Base-by-base conservation (phyloP, 2,797 vertebrate species). In the Balearica regulorum region DNA sequence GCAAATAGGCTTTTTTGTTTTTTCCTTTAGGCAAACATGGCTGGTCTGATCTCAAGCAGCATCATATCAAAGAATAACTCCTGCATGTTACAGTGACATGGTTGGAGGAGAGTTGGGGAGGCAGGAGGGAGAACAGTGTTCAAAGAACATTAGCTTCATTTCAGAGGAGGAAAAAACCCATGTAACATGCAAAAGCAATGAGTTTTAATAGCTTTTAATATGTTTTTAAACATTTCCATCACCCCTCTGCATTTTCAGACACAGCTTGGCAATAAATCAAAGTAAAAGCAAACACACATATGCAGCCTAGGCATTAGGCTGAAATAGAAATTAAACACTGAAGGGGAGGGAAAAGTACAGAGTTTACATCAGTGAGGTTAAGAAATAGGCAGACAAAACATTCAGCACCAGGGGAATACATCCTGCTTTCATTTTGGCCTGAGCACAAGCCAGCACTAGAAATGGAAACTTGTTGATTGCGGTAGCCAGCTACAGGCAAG, bases 311-410 rank as follows among this genome's bases (percentile, higher is more conserved):
- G 49, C 65, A 81, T 96, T 93, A 96, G 66, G 37, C 84, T 96
- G 87, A 58, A 73, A 82, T 18, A 95, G 87, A 95, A 97, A 96
- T 95, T 94, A 96, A 97, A 84, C 57, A 71, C 24, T 79, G 81
- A 53, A 77, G 26, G 8, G 5, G 5, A 29, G 64, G 5, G 10
- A 16, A 2, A 11, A 41, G 57, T 7, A 21, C 17, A 83, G 65
- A 87, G 61, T 82, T 97, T 92, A 94, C 75, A 95, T 92, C 72
- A 91, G 86, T 61, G 83, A 87, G 79, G 86, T 94, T 95, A 94
- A 87, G 91, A 91, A 96, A 89, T 77, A 94, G 87, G 94, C 75
- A 94, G 83, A 88, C 95, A 90, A 96, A 97, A 90, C 83, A 60
- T 49, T 86, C 25, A 76, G 84, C 91, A 84, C 49, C 76, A 91